Evolutionary conservation across 2,888 invertebrate genomes (phyloP), one percentile per base, ranked within the genome.

Genomic region (Nycteola revayana): DNA sequence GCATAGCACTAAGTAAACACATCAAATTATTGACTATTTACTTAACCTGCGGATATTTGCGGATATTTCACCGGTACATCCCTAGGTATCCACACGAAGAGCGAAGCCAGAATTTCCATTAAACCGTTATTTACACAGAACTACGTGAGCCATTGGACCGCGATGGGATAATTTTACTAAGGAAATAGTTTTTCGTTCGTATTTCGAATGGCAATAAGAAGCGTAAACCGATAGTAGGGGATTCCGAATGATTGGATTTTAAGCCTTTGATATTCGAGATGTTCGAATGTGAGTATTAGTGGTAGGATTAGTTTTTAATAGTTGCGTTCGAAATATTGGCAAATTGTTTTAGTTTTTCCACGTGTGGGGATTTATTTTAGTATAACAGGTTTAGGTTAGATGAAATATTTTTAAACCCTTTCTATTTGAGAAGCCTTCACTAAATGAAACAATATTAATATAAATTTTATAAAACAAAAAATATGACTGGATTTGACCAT

Each of bases 41-140:
- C 14, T 14, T 14, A 14, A 14, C 14, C 2, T 14, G 14, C 48
- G 52, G 36, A 41, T 56, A 42, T 14, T 14, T 14, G 14, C 48
- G 52, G 36, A 41, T 56, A 42, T 14, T 14, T 14, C 5, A 2
- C 14, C 14, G 5, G 14, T 14, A 14, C 14, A 14, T 2, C 14
- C 14, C 14, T 14, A 5, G 14, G 14, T 7, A 21, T 21, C 21
- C 21, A 21, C 21, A 7, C 21, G 21, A 7, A 18, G 6, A 3
- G 6, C 6, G 18, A 18, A 21, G 21, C 7, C 21, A n/a, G 21
- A 21, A 21, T n/a, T 73, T 79, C 84, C 75, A 83, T 84, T 82
- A 79, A 73, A 69, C 47, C 67, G 72, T 72, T 85, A 84, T 83
- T 84, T 83, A 78, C 77, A 67, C 66, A 72, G 66, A 73, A 52